Evolutionary conservation across 2,797 vertebrate genomes (phyloP).

Genomic region (Epinephelus awoara): DNA sequence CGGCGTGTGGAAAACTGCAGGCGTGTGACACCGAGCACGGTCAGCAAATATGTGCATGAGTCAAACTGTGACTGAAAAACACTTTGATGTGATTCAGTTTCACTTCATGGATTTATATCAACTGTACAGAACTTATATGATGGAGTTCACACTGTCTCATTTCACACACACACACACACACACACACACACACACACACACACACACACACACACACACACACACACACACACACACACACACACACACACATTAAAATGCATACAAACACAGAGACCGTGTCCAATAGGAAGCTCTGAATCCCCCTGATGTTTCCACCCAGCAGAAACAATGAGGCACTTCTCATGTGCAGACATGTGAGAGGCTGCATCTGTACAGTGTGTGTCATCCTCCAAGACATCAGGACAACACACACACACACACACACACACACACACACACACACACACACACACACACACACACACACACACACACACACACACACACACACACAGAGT

Average conservation of each 20-base stretch:
- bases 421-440: not conserved
- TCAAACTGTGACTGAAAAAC: too few species aligned
- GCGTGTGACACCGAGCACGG: not conserved
- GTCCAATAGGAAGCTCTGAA: constrained; percentile 11
- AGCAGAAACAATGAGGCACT: not conserved
- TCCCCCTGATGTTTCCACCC: constrained; percentile 8
- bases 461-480: not conserved
- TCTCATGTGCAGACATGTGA: constrained; percentile 32
- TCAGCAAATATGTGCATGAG: not conserved
- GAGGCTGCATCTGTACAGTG: constrained; percentile 6
- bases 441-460: not conserved
- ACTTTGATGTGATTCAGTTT: too few species aligned
- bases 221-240: not conserved
- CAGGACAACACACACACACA: not conserved
- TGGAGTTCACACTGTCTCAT: not conserved
- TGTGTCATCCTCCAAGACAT: not conserved
- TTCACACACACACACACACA: not conserved
- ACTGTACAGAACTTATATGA: not conserved
- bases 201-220: not conserved
- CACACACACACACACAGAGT: not conserved
- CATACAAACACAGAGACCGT: not conserved
- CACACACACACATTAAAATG: not conserved
- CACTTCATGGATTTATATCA: not conserved
- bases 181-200: not conserved
- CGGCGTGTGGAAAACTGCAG: not conserved